Percentiles rank a stretch among this genome's conserved stretches.
phyloP scores from a whole-genome alignment of 2,113 vertebrate genomes.

The Petaurus breviceps region DNA sequence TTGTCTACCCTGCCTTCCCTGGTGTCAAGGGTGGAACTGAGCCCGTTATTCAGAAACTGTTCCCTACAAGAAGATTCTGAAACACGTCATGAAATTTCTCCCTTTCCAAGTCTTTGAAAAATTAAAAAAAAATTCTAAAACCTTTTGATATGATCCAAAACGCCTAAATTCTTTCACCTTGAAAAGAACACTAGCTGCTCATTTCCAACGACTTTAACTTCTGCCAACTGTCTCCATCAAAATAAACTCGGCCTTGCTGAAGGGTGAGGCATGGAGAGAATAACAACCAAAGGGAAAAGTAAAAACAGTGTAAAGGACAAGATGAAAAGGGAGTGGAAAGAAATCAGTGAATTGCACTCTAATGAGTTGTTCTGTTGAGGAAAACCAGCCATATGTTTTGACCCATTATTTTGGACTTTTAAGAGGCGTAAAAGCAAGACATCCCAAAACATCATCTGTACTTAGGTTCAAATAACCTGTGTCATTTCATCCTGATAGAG shows the following conservation, averaged over 20 bases:
- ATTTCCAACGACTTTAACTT: neutral
- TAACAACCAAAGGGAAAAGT: neutral
- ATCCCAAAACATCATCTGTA: neutral
- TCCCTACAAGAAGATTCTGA: neutral
- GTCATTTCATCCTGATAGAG: conserved; percentile 48
- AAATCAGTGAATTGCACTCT: neutral
- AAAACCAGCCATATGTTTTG: neutral
- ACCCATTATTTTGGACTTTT: conserved; percentile 35
- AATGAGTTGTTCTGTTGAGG: conserved; percentile 38
- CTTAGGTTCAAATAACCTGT: conserved; percentile 13
- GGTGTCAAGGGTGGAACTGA: neutral
- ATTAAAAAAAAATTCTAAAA: neutral
- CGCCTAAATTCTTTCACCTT: conserved; percentile 19
- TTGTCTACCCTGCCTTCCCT: neutral
- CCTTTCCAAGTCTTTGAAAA: neutral
- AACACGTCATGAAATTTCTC: neutral
- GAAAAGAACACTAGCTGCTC: neutral
- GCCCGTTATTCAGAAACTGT: neutral
- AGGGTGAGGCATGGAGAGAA: neutral
- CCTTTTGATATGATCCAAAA: neutral
- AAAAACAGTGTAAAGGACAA: conserved; percentile 38
- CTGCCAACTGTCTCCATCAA: neutral
- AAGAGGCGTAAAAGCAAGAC: conserved; percentile 14
- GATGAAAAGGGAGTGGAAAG: conserved; percentile 32
- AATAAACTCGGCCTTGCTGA: neutral